These are phyloP conservation scores for Micronisus gabar DNA, from an alignment of 2,113 vertebrate genomes.

Conservation along the genomic window DNA sequence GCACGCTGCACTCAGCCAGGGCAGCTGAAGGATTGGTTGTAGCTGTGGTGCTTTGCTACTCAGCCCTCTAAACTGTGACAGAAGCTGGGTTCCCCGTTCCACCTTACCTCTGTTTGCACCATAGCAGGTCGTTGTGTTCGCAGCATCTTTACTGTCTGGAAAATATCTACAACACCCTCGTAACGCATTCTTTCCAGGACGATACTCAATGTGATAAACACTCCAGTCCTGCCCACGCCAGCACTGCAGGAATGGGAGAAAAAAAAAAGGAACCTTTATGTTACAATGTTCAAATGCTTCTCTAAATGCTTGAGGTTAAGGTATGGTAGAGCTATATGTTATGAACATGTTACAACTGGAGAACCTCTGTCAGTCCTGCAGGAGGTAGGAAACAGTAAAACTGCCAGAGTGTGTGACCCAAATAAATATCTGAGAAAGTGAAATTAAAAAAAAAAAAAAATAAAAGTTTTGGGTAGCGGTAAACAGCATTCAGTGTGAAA, in stretches of 20 bases:
- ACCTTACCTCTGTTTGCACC: constrained; percentile 94
- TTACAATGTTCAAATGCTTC: rapidly evolving
- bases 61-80: rapidly evolving
- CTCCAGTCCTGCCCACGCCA: constrained; percentile 92
- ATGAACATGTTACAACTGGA: rapidly evolving
- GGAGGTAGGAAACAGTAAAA: background rate
- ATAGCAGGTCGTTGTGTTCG: constrained; percentile 96
- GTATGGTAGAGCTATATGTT: background rate
- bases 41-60: rapidly evolving
- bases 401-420: background rate
- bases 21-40: background rate
- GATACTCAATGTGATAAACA: constrained; percentile 96
- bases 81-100: rapidly evolving
- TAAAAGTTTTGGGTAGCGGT: background rate
- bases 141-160: constrained; percentile 99
- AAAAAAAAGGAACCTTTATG: rapidly evolving
- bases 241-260: constrained; percentile 70
- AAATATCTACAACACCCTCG: constrained; percentile 97
- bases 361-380: background rate
- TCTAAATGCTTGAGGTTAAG: background rate
- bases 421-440: background rate
- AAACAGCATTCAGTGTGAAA: background rate
- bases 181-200: constrained; percentile 98
- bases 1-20: rapidly evolving
- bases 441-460: background rate